Evolutionary conservation across 30 jellyfish, hydroid and myxozoan species (phyloP).

Genomic region (Hydractinia echinata): DNA sequence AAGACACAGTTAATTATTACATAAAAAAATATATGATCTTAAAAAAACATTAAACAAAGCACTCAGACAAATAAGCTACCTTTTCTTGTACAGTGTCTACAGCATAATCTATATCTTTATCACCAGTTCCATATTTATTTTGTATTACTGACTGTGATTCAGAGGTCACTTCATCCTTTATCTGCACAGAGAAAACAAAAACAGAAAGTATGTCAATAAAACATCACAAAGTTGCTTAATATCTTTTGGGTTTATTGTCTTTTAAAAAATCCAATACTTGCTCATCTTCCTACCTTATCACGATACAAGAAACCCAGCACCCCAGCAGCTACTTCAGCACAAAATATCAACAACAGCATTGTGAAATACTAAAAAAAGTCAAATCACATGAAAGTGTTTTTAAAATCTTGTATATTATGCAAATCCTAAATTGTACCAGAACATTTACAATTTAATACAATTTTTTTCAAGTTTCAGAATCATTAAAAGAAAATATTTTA

Average conservation of each 20-base stretch:
- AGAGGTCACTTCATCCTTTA: constrained; percentile 40
- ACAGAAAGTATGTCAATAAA: neutral
- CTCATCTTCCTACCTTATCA: constrained; percentile 47
- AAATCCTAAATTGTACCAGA: neutral
- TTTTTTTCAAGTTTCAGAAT: no score
- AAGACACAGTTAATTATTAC: neutral
- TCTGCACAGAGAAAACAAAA: constrained; percentile 14
- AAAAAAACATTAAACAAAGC: neutral
- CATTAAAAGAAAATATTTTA: no score
- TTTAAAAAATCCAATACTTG: no score
- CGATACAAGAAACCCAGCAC: constrained; percentile 72
- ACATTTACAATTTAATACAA: neutral
- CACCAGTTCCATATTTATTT: constrained; percentile 51
- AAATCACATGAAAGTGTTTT: neutral
- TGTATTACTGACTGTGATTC: constrained; percentile 33
- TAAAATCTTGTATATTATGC: neutral
- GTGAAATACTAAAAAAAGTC: constrained; percentile 59
- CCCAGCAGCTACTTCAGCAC: constrained; percentile 94
- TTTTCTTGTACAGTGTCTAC: constrained; percentile 56
- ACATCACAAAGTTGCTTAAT: neutral
- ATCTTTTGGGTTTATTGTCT: no score
- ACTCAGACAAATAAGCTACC: constrained; percentile 27
- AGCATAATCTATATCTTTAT: constrained; percentile 38
- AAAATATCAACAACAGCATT: constrained; percentile 62
- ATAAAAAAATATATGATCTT: neutral